Evolutionary conservation across 2,888 invertebrate species (phyloP), one percentile per base, ranked within the genome.

Genomic region (Melipona bicolor): DNA sequence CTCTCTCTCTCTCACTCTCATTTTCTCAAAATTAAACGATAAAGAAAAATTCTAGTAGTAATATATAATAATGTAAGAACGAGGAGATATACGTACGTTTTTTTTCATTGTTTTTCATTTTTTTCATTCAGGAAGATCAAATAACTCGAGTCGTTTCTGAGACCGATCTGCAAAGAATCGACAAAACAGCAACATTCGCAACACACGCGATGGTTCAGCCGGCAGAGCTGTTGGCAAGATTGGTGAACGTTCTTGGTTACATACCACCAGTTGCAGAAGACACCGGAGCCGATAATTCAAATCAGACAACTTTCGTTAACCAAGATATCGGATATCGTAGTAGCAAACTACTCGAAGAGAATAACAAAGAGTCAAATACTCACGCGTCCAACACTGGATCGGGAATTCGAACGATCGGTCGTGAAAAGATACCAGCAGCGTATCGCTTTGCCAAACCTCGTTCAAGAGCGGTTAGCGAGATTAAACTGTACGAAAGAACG

Each of bases 141-240:
- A 94, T 97, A 6, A 94, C 94, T 9, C 95, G 97, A 78, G 96
- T 97, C 73, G 96, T 97, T 86, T 98, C 98, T 0, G 98, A 98
- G 89, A 97, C 97, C 0, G 97, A 98, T 94, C 95, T 98, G 67
- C 96, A 96, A 81, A 96, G 96, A 64, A 97, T 98, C 86, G 97
- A 98, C 93, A 97, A 97, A 91, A 96, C 97, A 88, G 96, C 96
- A 84, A 98, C 98, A 0, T 97, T 97, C 92, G 96, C 96, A 32
- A 96, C 96, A 1, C 96, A 96, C 84, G 96, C 96, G 17, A 96
- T 97, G 87, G 96, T 97, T 0, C 97, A 97, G 91, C 97, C 97
- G 13, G 97, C 97, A 11, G 97, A 97, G 91, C 93, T 98, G 3
- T 93, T 98, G 77, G 97, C 97, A 0, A 96, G 97, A 92, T 96